Base-by-base conservation (phyloP, 2,888 invertebrate species). In the Xestoiulus laeticollis region DNA sequence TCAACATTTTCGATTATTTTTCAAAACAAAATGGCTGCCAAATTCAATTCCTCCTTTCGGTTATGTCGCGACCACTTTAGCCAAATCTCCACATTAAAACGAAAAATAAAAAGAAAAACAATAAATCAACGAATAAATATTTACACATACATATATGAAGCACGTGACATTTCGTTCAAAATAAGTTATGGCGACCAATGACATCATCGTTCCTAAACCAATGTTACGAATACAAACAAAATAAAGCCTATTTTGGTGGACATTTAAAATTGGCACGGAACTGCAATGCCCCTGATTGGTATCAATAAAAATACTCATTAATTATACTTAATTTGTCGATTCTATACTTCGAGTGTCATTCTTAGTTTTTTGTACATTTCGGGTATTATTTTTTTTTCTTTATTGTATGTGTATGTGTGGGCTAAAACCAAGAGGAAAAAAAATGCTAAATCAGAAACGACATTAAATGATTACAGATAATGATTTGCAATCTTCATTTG, bases 121-220 rank as follows among this genome's bases (percentile, higher is more conserved):
- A n/a, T n/a, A 68, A 26, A 30, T 78, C 26, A 78, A 78, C 78
- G 78, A 10, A 32, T 78, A 78, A 30, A 78, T 78, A 78, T 78
- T 78, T 78, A 78, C 78, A 78, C 30, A 26, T 32, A 78, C 30
- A 26, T 32, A 78, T 30, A 78, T 78, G 78, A 78, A 78, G 78
- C 78, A 78, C 78, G 78, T 78, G 78, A 78, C 78, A 78, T 78
- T 78, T 78, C 78, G 30, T 78, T 78, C 30, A 78, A 68, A 78
- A 78, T 78, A 78, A 78, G 78, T 78, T 78, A 78, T 78, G 78
- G 78, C 78, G 78, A 78, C 78, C 78, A 32, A 78, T 78, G 78
- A 78, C 78, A 78, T 78, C 78, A 16, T 78, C 78, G 30, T 32
- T 16, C 16, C 78, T 30, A 78, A 78, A 78, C 78, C 78, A 78